Conservation (phyloP, 2,888 invertebrate species). For the Caenorhabditis sp. region DNA sequence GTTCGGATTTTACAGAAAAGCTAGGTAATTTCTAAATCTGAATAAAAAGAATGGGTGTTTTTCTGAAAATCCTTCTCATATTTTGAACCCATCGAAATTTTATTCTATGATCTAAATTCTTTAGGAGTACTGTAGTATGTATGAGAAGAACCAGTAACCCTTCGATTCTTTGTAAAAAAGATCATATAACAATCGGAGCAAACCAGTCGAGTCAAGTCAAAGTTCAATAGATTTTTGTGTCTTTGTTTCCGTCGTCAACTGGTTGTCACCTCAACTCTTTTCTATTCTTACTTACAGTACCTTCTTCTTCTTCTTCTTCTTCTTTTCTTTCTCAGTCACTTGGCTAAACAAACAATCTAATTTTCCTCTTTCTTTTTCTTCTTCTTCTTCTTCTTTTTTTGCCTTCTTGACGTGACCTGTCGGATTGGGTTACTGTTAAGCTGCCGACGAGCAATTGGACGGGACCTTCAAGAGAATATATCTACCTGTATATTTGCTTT, state of each 20-base stretch:
- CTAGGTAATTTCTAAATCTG: no score
- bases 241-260: background rate
- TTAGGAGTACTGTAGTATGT: no score
- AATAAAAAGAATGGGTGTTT: no score
- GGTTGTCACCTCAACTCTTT: background rate
- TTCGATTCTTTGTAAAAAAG: no score
- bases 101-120: no score
- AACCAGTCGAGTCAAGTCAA: no score
- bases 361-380: background rate
- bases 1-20: no score
- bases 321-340: slow-evolving; percentile 1
- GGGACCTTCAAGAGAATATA: background rate
- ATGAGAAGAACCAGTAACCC: no score
- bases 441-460: background rate
- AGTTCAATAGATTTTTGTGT: background rate
- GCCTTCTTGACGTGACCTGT: background rate
- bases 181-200: no score
- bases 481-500: background rate
- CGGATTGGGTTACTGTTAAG: slow-evolving; percentile 9
- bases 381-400: background rate
- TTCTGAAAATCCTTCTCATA: no score
- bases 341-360: background rate
- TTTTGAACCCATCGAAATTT: no score
- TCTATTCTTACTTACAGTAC: background rate
- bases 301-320: background rate